A percentile compares a stretch with the other conserved stretches of the same genome.
These are phyloP conservation scores for Aix galericulata DNA, from an alignment of 2,113 vertebrate species.

Conservation along the genomic window DNA sequence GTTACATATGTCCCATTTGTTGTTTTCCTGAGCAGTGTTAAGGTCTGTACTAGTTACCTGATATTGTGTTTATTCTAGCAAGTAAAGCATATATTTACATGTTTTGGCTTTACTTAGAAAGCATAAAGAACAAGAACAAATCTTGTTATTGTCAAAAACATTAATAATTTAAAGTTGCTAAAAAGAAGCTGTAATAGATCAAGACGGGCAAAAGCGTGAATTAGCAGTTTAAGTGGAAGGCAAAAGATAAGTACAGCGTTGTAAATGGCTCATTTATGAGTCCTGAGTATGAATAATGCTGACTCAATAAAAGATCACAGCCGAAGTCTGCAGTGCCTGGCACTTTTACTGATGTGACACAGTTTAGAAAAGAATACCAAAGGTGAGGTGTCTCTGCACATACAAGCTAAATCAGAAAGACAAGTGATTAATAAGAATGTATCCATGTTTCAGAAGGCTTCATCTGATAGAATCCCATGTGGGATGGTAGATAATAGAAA, in stretches of 20 bases:
- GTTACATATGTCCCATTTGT: not conserved
- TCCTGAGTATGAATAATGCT: not conserved
- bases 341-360: too few species aligned
- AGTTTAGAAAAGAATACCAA: not conserved
- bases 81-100: not conserved
- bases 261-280: not conserved
- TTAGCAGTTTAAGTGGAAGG: not conserved
- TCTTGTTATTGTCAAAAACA: not conserved
- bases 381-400: not conserved
- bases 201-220: not conserved
- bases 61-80: not conserved
- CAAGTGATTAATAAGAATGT: not conserved
- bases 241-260: not conserved
- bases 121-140: not conserved
- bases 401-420: not conserved
- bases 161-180: not conserved
- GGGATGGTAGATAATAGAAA: not conserved
- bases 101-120: too few species aligned
- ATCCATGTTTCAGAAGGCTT: not conserved
- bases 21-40: not conserved
- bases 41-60: not conserved
- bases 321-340: not conserved
- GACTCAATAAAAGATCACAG: not conserved
- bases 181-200: not conserved
- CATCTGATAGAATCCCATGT: accelerated